These are phyloP conservation scores for Festucalex cinctus DNA, from an alignment of 2,113 vertebrate genomes.

Conservation along the genomic window DNA sequence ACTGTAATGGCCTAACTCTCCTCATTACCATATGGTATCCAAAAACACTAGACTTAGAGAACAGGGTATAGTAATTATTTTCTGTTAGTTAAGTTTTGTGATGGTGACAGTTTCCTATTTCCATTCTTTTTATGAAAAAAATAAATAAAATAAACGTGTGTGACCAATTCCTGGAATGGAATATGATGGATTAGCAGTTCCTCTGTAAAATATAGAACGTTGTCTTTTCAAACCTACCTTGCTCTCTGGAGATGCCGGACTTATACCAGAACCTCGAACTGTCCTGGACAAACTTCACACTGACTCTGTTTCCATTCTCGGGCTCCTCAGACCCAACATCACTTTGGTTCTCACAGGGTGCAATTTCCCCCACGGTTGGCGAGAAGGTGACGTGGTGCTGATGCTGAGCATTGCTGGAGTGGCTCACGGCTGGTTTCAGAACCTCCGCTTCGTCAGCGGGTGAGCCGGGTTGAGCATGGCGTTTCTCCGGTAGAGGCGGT, in stretches of 20 bases:
- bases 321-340: slow-evolving; percentile 37
- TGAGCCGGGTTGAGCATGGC: slow-evolving; percentile 59
- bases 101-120: too few species aligned
- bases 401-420: slow-evolving; percentile 35
- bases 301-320: slow-evolving; percentile 57
- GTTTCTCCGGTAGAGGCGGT: slow-evolving; percentile 84
- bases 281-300: slow-evolving; percentile 87
- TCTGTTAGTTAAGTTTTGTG: too few species aligned
- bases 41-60: too few species aligned
- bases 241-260: slow-evolving; percentile 85
- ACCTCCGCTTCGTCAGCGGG: slow-evolving; percentile 41
- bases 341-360: slow-evolving; percentile 33
- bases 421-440: slow-evolving; percentile 43
- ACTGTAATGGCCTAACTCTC: too few species aligned
- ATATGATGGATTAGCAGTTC: too few species aligned
- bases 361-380: slow-evolving; percentile 73
- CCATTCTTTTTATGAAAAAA: too few species aligned
- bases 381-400: slow-evolving; percentile 82
- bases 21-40: too few species aligned
- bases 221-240: slow-evolving; percentile 70
- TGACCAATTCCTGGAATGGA: too few species aligned
- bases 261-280: slow-evolving; percentile 94
- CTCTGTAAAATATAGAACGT: too few species aligned
- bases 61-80: too few species aligned
- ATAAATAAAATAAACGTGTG: too few species aligned